Evolutionary conservation across 2,797 vertebrate genomes (phyloP), one percentile per base, ranked within the genome.

Genomic region (Nannoperca australis): DNA sequence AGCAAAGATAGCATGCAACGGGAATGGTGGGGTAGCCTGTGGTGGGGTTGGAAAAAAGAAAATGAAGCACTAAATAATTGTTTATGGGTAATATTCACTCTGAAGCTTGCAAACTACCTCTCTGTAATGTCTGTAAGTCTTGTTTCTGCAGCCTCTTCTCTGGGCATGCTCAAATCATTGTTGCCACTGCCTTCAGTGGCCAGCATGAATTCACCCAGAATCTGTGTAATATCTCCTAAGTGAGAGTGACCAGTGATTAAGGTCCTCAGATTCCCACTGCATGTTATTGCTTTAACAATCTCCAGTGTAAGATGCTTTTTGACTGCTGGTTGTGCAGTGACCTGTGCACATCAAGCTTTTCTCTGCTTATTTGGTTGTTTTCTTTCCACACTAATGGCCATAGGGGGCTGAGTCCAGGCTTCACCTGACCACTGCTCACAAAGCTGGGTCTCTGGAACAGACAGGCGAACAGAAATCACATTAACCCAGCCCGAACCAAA

Each of bases 281-380:
- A 85, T 82, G 85, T 92, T 91, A 89, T 89, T 68, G 82, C 87
- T 89, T 70, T 87, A 91, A 86, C 89, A 87, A 89, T 93, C 87
- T 88, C 70, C 72, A 49, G 74, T 81, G 88, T 84, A 84, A 89
- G 90, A 95, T 92, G 92, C 89, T 92, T 92, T 93, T 93, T 95
- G 94, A 94, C 94, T 94, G 93, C 93, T 94, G 87, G 91, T 94
- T 95, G 95, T 95, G 94, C 94, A 94, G 92, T 95, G 95, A 96
- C 94, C 95, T 95, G 94, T 94, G 82, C 89, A 93, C 91, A 92
- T 95, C 94, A 95, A 92, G 93, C 89, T 93, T 90, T 91, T 89
- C 90, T 88, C 85, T 93, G 89, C 92, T 95, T 93, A 95, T 95
- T 91, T 92, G 91, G 87, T 94, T 95, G 94, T 95, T 93, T 95